These are phyloP conservation scores for Thereva unica DNA, from an alignment of 2,888 invertebrate genomes.

Conservation along the genomic window DNA sequence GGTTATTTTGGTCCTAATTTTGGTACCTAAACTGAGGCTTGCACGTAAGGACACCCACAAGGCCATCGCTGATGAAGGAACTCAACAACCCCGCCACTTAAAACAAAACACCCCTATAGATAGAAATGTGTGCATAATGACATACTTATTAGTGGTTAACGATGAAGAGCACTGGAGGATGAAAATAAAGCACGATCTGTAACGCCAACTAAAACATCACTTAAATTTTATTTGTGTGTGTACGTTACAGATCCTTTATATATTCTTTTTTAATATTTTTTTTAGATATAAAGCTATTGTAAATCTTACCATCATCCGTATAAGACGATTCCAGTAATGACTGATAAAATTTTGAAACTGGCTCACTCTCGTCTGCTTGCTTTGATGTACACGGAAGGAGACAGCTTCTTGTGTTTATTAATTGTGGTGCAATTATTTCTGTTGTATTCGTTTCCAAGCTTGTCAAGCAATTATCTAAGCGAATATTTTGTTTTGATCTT, in stretches of 20 bases:
- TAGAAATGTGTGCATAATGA: too few species aligned
- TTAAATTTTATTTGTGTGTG: too few species aligned
- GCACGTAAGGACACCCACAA: too few species aligned
- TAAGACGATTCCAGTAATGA: conserved; percentile 58
- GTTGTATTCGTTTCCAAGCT: background rate
- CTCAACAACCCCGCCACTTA: too few species aligned
- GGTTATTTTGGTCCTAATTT: too few species aligned
- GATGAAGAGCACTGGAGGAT: background rate
- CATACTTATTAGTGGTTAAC: too few species aligned
- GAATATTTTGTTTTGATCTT: background rate
- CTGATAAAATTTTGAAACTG: conserved; percentile 55
- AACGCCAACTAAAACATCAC: background rate
- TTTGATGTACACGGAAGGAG: conserved; percentile 55
- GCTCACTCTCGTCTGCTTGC: conserved; percentile 46
- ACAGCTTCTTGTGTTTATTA: conserved; percentile 47
- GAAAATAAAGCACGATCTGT: background rate
- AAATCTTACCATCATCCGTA: conserved; percentile 52
- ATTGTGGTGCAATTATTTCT: background rate
- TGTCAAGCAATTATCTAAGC: background rate
- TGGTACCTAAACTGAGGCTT: too few species aligned
- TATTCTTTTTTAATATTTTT: background rate
- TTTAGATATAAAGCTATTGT: background rate
- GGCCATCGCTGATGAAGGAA: too few species aligned
- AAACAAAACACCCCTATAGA: too few species aligned
- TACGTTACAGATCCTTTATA: too few species aligned